These are phyloP conservation scores for Eumacrocentrus americanus DNA, from an alignment of 2,888 invertebrate species.

Conservation along the genomic window DNA sequence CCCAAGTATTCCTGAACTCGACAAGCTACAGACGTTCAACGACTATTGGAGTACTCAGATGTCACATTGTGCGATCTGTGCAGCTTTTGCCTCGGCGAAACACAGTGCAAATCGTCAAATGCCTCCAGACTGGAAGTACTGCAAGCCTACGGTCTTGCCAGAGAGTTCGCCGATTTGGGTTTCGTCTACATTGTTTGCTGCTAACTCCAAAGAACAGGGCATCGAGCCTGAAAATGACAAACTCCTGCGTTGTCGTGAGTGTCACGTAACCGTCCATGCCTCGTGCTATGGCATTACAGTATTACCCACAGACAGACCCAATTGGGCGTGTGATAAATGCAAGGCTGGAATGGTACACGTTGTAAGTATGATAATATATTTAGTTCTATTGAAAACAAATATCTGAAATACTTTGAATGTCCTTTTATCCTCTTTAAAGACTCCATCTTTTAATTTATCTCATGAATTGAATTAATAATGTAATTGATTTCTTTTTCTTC, in stretches of 20 bases:
- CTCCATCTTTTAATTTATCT: too few species aligned
- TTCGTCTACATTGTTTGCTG: conserved; percentile 55
- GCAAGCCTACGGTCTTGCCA: conserved; percentile 55
- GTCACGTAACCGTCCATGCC: conserved; percentile 67
- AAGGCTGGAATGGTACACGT: conserved; percentile 53
- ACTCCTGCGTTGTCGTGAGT: conserved; percentile 65
- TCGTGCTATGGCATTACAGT: conserved; percentile 62
- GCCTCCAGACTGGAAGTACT: conserved; percentile 57
- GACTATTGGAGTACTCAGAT: conserved; percentile 61
- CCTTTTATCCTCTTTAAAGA: too few species aligned
- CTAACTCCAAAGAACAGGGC: conserved; percentile 56
- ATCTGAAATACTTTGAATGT: too few species aligned
- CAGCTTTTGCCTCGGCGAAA: conserved; percentile 60
- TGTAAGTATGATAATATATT: conserved; percentile 44
- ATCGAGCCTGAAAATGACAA: conserved; percentile 55
- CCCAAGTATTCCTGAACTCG: conserved; percentile 57
- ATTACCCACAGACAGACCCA: conserved; percentile 50
- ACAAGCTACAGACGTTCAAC: conserved; percentile 63
- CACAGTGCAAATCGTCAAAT: conserved; percentile 50
- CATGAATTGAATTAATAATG: too few species aligned
- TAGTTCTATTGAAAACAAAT: too few species aligned
- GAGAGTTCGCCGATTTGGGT: conserved; percentile 60
- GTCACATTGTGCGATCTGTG: conserved; percentile 69
- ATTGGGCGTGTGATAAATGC: conserved; percentile 62
- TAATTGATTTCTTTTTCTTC: conserved; percentile 32